Evolutionary conservation across 1,140 invertebrate species (phyloP), one percentile per base, ranked within the genome.

Genomic region (Euura lappo): DNA sequence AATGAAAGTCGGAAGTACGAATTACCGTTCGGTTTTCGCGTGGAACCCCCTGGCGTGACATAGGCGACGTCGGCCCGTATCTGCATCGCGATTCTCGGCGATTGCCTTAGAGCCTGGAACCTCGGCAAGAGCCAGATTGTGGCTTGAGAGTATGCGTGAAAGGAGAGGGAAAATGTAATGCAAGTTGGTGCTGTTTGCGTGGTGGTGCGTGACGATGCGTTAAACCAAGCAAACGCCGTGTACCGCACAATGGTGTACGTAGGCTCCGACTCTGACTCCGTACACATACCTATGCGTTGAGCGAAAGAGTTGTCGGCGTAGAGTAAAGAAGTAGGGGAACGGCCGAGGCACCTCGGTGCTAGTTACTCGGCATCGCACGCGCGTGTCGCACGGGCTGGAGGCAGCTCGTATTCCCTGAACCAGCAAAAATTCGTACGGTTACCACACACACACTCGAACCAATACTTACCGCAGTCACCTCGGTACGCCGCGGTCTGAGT

Each of bases 351-450:
- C 72, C 82, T 71, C 69, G 74, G 78, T 79, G 81, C 83, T 83
- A 84, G 83, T 85, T 79, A 79, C 77, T 77, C 77, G 74, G 74
- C 71, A 79, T 75, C 79, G 76, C 75, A 79, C 79, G 79, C 79
- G 77, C 76, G 68, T 60, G 51, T 60, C 51, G 51, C 51, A 60
- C 51, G 51, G 51, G 51, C 51, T 60, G 13, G 13, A 60, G 51
- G 51, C 51, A n/a, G 13, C 10, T 6, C 51, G 51, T 60, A n/a
- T 60, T 60, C 51, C 51, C 13, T 60, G 3, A n/a, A 60, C 51
- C 51, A 60, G 10, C 13, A 8, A 6, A 3, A 6, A 11, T 60
- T 60, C 51, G 6, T 51, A 51, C 47, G 47, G 6, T 6, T 6
- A 11, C 47, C 47, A 28, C 28, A 28, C 28, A 28, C 28, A 28